phyloP scores from a whole-genome alignment of 2,888 invertebrate species.

The Drosophila monieri region DNA sequence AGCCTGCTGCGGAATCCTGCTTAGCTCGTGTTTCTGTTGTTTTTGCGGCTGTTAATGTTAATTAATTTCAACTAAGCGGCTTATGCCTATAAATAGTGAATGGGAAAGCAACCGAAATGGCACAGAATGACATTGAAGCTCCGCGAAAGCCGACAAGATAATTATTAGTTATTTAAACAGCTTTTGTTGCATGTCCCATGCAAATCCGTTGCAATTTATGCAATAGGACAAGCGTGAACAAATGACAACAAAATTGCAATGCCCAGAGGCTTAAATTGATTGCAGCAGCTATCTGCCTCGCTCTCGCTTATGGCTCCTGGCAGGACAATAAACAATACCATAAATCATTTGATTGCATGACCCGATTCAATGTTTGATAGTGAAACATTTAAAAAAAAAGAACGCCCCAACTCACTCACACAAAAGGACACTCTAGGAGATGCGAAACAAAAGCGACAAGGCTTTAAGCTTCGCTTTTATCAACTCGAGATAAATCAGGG shows the following conservation, averaged over 20 bases:
- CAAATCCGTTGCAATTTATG: slow-evolving; percentile 64
- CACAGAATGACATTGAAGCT: slow-evolving; percentile 62
- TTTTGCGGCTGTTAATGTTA: slow-evolving; percentile 65
- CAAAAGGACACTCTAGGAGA: slow-evolving; percentile 8
- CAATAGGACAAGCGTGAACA: slow-evolving; percentile 24
- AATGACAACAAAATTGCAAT: slow-evolving; percentile 34
- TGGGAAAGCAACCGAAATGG: slow-evolving; percentile 8
- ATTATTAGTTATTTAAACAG: slow-evolving; percentile 78
- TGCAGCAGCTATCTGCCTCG: slow-evolving; percentile 25
- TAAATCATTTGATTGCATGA: slow-evolving; percentile 67
- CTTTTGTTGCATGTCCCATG: slow-evolving; percentile 68
- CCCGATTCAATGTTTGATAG: slow-evolving; percentile 49
- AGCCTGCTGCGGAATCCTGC: slow-evolving; percentile 47
- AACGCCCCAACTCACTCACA: slow-evolving; percentile 2
- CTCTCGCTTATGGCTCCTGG: not conserved
- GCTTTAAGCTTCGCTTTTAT: slow-evolving; percentile 46
- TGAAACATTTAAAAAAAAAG: slow-evolving; percentile 21
- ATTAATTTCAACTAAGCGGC: slow-evolving; percentile 75
- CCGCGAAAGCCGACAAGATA: slow-evolving; percentile 63
- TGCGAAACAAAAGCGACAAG: slow-evolving; percentile 15
- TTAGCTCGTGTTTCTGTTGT: slow-evolving; percentile 26
- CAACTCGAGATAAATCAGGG: slow-evolving; percentile 65
- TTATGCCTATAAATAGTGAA: slow-evolving; percentile 69
- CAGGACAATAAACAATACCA: slow-evolving; percentile 55
- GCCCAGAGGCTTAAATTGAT: slow-evolving; percentile 56